These are phyloP conservation scores for Diarsia dahlii DNA, from an alignment of 2,888 invertebrate species.

Conservation along the genomic window DNA sequence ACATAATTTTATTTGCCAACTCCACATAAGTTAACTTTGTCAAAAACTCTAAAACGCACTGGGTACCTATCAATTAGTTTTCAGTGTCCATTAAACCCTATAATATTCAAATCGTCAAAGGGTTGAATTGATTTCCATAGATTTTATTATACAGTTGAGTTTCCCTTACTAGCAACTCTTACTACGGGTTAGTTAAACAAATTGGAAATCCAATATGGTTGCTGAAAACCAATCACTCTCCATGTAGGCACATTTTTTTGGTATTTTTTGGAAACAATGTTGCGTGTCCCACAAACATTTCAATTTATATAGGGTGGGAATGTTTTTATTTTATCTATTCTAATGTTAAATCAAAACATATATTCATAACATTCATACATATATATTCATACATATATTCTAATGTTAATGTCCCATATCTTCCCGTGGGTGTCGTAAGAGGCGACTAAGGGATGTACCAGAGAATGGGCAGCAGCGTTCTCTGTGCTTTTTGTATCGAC, in stretches of 20 bases:
- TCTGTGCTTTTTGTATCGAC: no score
- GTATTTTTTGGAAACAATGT: neutral
- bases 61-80: constrained; percentile 1
- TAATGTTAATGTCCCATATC: no score
- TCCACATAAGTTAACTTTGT: neutral
- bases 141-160: constrained; percentile 30
- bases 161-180: constrained; percentile 6
- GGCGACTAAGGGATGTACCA: no score
- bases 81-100: neutral
- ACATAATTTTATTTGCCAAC: neutral
- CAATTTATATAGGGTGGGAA: neutral
- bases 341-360: no score
- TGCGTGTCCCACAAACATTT: constrained; percentile 9
- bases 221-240: constrained; percentile 42
- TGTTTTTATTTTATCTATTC: neutral
- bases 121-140: constrained; percentile 34
- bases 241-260: neutral
- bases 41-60: constrained; percentile 4
- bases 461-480: no score
- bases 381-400: no score
- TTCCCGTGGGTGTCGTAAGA: no score
- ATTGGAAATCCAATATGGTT: constrained; percentile 36
- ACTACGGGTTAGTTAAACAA: constrained; percentile 34
- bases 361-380: no score
- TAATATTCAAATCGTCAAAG: constrained; percentile 19